Percentiles rank a stretch among this genome's conserved stretches.
phyloP scores from a whole-genome alignment of 1,140 invertebrate genomes.

The Saccostrea glomerata region DNA sequence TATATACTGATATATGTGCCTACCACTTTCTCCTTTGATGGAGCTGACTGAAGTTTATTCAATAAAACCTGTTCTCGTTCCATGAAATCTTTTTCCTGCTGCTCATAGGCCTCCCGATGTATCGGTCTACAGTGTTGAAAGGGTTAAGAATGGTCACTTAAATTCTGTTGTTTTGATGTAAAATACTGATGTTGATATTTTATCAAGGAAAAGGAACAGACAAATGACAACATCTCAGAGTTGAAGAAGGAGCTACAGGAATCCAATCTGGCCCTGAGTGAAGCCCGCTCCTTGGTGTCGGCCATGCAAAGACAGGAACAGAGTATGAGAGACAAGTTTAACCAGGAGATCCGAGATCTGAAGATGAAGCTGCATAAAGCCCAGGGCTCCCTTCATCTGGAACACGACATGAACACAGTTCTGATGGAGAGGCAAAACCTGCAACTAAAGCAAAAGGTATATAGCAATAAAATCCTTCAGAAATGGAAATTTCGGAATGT shows the following conservation, averaged over 20 bases:
- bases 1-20: not conserved
- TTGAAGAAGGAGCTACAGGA: slow-evolving; percentile 67
- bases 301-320: slow-evolving; percentile 70
- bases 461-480: no score
- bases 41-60: slow-evolving; percentile 58
- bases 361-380: slow-evolving; percentile 59
- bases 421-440: slow-evolving; percentile 15
- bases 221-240: slow-evolving; percentile 56
- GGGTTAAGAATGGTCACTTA: not conserved
- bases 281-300: slow-evolving; percentile 70
- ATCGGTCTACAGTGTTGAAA: no score
- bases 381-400: slow-evolving; percentile 43
- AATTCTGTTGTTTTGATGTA: not conserved
- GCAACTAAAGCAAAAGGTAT: slow-evolving; percentile 6
- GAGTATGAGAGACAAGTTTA: slow-evolving; percentile 60
- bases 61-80: slow-evolving; percentile 64
- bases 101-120: slow-evolving; percentile 68
- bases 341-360: slow-evolving; percentile 64
- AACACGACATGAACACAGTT: not conserved
- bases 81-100: slow-evolving; percentile 69
- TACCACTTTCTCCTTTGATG: slow-evolving; percentile 53
- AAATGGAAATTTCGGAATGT: no score
- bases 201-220: slow-evolving; percentile 59
- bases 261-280: slow-evolving; percentile 72
- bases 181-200: not conserved